Evolutionary conservation across 2,113 vertebrate species (phyloP), one percentile per base, ranked within the genome.

Genomic region (Helogale parvula): DNA sequence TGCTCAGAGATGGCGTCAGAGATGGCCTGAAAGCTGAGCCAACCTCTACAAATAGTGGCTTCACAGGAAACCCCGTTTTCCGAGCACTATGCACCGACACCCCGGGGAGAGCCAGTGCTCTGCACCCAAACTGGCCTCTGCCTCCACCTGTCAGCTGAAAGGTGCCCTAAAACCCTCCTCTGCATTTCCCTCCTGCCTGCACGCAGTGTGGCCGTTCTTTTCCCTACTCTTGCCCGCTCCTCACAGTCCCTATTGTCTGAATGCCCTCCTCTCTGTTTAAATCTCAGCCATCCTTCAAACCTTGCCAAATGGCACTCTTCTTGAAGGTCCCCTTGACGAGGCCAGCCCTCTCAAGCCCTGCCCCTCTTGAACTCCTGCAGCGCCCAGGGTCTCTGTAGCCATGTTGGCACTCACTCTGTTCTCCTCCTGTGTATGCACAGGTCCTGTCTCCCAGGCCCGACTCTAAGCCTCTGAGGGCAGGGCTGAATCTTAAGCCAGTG

Each of bases 31-130:
- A 82, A 57, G 57, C 45, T 60, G 77, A 65, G 68, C 54, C 96
- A 74, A 31, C 33, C n/a, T 60, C 82, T 82, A 17, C 27, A 47
- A 31, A 63, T 5, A 60, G 33, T 13, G 38, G 25, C 45, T 93
- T 29, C 45, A 31, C 29, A 12, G 9, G 7, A 66, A 54, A 81
- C 27, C 21, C n/a, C 41, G 5, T 71, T 84, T 69, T 81, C 25
- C 4, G 13, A 68, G 65, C 50, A 19, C 52, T 0, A 3, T 9
- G 45, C 31, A 33, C 0, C 47, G 65, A 33, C 11, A 2, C 3
- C 27, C 66, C 0, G 0, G 29, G 31, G 16, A 72, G 5, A 31
- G 57, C 63, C 90, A 63, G 86, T 0, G 0, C 11, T 2, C 0
- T 0, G 17, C 17, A 16, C 65, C 81, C 27, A 79, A 54, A 27